A percentile compares a stretch with the other conserved stretches of the same genome.
Evolutionary conservation across 35 echinoderm and acorn worm species (phyloP).

Genomic region (Anneissia japonica): DNA sequence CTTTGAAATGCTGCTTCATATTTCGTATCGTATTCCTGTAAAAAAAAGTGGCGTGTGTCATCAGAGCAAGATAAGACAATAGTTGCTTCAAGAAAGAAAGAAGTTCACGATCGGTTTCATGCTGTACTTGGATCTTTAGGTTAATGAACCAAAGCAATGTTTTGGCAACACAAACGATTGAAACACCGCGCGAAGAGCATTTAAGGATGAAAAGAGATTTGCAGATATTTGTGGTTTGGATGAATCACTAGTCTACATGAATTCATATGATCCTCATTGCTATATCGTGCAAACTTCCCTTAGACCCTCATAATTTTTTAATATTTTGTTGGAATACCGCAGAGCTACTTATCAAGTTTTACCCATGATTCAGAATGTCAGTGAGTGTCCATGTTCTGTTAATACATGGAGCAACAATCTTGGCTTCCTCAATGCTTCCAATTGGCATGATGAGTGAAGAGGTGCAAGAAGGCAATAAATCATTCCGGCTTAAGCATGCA

Average conservation of each 20-base stretch:
- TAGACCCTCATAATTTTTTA: slow-evolving; percentile 29
- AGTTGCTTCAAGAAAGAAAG: slow-evolving; percentile 22
- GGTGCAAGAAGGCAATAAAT: slow-evolving; percentile 41
- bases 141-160: slow-evolving; percentile 50
- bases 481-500: slow-evolving; percentile 26
- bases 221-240: slow-evolving; percentile 48
- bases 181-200: slow-evolving; percentile 57
- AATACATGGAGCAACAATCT: slow-evolving; percentile 30
- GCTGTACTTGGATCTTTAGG: slow-evolving; percentile 41
- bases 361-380: slow-evolving; percentile 54
- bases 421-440: slow-evolving; percentile 32
- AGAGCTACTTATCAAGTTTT: slow-evolving; percentile 25
- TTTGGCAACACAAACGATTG: slow-evolving; percentile 54
- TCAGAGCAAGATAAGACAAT: slow-evolving; percentile 18
- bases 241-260: slow-evolving; percentile 26
- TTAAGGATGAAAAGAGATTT: slow-evolving; percentile 27
- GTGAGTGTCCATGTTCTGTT: slow-evolving; percentile 49
- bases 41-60: slow-evolving; percentile 38
- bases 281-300: slow-evolving; percentile 21
- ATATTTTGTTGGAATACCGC: slow-evolving; percentile 35
- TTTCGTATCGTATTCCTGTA: slow-evolving; percentile 31
- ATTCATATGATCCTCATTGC: slow-evolving; percentile 38
- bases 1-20: slow-evolving; percentile 55
- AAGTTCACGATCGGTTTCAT: slow-evolving; percentile 48
- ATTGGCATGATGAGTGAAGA: slow-evolving; percentile 61